Percentiles rank a stretch among this genome's conserved stretches.
These are phyloP conservation scores for Napeogenes sylphis DNA, from an alignment of 2,888 invertebrate species.

Conservation along the genomic window DNA sequence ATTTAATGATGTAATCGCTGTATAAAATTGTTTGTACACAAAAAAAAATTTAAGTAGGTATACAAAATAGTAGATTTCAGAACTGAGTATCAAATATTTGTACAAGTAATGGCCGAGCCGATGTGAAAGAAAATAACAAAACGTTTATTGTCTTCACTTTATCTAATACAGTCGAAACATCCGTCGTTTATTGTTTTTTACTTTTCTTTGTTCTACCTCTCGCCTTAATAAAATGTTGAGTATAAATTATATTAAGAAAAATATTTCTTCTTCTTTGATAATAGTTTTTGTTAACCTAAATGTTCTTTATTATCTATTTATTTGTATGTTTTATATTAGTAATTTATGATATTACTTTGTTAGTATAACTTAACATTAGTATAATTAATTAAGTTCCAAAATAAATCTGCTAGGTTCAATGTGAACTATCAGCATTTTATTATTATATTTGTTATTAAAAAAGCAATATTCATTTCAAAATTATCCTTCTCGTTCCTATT, in stretches of 20 bases:
- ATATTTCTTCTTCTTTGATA: background rate
- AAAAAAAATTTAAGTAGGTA: background rate
- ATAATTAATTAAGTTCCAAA: too few relatives aligned
- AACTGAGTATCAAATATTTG: slow-evolving; percentile 50
- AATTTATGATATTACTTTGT: too few relatives aligned
- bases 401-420: background rate
- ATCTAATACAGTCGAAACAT: slow-evolving; percentile 21
- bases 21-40: background rate
- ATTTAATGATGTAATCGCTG: too few relatives aligned
- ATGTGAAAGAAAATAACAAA: slow-evolving; percentile 24
- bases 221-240: background rate
- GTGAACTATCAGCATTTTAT: background rate
- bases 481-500: too few relatives aligned
- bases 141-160: slow-evolving; percentile 19
- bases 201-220: slow-evolving; percentile 10
- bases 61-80: slow-evolving; percentile 33
- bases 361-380: too few relatives aligned
- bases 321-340: too few relatives aligned
- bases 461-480: too few relatives aligned
- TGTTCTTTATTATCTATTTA: background rate
- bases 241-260: slow-evolving; percentile 1
- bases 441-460: too few relatives aligned
- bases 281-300: background rate
- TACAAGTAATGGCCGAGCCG: slow-evolving; percentile 53
- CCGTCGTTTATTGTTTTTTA: slow-evolving; percentile 12